Evolutionary conservation across 2,113 vertebrate species (phyloP), one percentile per base, ranked within the genome.

Genomic region (Merops nubicus): DNA sequence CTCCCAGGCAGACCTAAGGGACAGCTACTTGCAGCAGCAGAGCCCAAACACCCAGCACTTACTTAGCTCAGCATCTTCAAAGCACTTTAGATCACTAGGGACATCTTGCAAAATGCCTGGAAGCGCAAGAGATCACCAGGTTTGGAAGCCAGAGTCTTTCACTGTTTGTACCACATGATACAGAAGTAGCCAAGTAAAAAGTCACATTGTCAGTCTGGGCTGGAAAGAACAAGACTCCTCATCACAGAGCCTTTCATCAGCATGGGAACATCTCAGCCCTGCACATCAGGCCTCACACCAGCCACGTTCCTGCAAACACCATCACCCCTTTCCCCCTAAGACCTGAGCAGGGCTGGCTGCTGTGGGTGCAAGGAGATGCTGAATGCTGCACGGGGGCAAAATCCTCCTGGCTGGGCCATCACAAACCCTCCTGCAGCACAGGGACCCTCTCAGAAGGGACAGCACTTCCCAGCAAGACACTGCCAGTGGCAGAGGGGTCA

Each of bases 221-320:
- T 50, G 53, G 34, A 54, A 11, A 36, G 31, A 45, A 12, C 28
- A 17, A 11, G 40, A 40, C 19, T 9, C 17, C 20, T 57, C 69
- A 11, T 12, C 40, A 63, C 2, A 0, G 4, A 70, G 12, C 17
- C 40, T 17, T 25, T 14, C 2, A 0, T 3, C n/a, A n/a, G n/a
- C n/a, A n/a, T n/a, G n/a, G n/a, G n/a, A n/a, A n/a, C n/a, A n/a
- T n/a, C n/a, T n/a, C n/a, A n/a, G n/a, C n/a, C n/a, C n/a, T n/a
- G n/a, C n/a, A n/a, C n/a, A n/a, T n/a, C n/a, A n/a, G n/a, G n/a
- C n/a, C n/a, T n/a, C n/a, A n/a, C n/a, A n/a, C n/a, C n/a, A n/a
- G n/a, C n/a, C n/a, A n/a, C n/a, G n/a, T n/a, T n/a, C n/a, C n/a
- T n/a, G n/a, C n/a, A n/a, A n/a, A n/a, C n/a, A n/a, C n/a, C n/a